Evolutionary conservation across 1,140 invertebrate genomes (phyloP).

Genomic region (Atta cephalotes): DNA sequence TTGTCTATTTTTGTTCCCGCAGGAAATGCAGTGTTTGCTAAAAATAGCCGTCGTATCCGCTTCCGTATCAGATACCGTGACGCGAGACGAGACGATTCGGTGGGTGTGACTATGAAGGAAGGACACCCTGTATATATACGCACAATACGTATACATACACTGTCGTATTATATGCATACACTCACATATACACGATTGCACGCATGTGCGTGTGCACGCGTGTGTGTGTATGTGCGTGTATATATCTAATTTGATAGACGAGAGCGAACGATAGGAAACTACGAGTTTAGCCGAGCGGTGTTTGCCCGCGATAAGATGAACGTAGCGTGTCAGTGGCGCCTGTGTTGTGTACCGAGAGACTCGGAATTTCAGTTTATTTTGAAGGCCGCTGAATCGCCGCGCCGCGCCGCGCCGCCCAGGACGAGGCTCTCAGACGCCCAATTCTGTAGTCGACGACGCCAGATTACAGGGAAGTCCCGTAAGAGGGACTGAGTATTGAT

Average conservation of each 20-base stretch:
- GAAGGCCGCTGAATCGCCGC: not conserved
- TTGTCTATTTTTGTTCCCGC: not conserved
- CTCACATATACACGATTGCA: not conserved
- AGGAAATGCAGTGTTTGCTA: not conserved
- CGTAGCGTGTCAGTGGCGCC: constrained; percentile 58
- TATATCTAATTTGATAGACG: constrained; percentile 50
- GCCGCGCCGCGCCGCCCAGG: too few relatives aligned
- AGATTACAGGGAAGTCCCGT: not conserved
- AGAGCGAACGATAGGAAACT: constrained; percentile 49
- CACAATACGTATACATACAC: not conserved
- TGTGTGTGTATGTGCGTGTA: not conserved
- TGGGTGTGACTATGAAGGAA: not conserved
- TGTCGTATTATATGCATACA: constrained; percentile 2
- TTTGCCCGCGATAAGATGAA: constrained; percentile 69
- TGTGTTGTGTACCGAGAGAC: constrained; percentile 23
- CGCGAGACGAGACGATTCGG: not conserved
- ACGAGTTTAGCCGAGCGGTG: constrained; percentile 65
- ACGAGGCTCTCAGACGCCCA: not conserved
- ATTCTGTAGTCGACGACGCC: not conserved
- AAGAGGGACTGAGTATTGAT: not conserved
- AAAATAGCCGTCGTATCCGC: constrained; percentile 32
- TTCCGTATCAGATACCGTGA: constrained; percentile 16
- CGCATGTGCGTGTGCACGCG: not conserved
- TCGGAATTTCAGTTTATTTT: constrained; percentile 54
- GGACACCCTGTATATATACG: constrained; percentile 1